These are phyloP conservation scores for Galeopsomyia nigrocyanea DNA, from an alignment of 2,888 invertebrate species.

Conservation along the genomic window DNA sequence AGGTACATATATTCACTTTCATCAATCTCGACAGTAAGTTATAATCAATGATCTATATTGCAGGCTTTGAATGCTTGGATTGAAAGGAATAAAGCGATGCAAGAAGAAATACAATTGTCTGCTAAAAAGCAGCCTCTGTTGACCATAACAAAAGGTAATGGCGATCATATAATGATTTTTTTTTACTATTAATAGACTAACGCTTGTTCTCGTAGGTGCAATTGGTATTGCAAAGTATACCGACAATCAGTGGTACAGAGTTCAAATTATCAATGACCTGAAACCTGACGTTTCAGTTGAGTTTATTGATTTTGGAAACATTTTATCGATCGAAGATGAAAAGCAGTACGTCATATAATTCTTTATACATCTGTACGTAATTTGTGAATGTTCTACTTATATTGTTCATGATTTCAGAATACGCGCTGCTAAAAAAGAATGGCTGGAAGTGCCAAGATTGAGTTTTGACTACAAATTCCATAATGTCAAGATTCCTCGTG, in stretches of 20 bases:
- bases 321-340: conserved; percentile 64
- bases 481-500: conserved; percentile 40
- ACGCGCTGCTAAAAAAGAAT: conserved; percentile 53
- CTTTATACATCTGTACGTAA: not conserved
- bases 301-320: conserved; percentile 84
- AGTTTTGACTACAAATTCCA: conserved; percentile 54
- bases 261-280: conserved; percentile 71
- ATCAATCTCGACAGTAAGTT: not conserved
- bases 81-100: conserved; percentile 5
- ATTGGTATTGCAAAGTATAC: conserved; percentile 77
- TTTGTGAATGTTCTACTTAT: not conserved
- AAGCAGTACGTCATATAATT: conserved; percentile 23
- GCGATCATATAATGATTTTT: not conserved
- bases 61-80: conserved; percentile 32
- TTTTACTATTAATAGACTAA: not conserved
- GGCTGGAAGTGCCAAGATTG: conserved; percentile 55
- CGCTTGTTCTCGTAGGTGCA: conserved; percentile 60
- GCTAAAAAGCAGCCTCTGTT: conserved; percentile 32
- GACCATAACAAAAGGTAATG: conserved; percentile 6
- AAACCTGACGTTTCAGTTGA: conserved; percentile 72
- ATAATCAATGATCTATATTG: conserved; percentile 1
- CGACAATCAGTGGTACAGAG: conserved; percentile 82
- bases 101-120: conserved; percentile 27
- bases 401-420: conserved; percentile 45
- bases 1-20: not conserved